Evolutionary conservation across 2,113 vertebrate genomes (phyloP).

Genomic region (Coptodon bakossiorum): DNA sequence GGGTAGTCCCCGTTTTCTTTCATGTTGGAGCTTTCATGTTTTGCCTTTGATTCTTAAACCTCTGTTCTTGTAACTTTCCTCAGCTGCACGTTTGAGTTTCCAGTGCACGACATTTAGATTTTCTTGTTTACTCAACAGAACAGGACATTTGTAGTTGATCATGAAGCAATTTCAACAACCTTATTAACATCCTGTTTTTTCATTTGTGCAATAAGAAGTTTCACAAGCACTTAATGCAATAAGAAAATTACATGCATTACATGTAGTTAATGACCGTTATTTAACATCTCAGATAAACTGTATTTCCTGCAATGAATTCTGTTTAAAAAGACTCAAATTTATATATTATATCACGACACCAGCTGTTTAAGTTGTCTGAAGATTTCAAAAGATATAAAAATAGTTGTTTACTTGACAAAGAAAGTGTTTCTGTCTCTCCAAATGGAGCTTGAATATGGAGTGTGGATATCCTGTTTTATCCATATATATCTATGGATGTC

Average conservation of each 20-base stretch:
- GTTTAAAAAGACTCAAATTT: neutral
- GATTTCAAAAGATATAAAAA: fast-evolving
- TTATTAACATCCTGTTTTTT: neutral
- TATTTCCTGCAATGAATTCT: neutral
- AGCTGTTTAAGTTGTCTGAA: neutral
- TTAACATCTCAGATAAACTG: neutral
- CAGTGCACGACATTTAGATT: neutral
- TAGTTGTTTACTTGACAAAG: neutral
- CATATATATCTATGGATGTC: neutral
- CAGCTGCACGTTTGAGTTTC: neutral
- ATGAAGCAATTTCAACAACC: neutral
- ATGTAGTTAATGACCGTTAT: neutral
- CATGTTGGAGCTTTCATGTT: neutral
- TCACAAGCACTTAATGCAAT: neutral
- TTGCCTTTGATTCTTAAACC: neutral
- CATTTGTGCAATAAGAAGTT: neutral
- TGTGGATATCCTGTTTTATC: neutral
- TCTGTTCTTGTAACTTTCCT: neutral
- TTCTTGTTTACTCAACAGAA: neutral
- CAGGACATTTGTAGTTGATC: neutral
- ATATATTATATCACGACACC: neutral
- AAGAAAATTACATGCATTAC: neutral
- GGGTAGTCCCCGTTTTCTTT: neutral
- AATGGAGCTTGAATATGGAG: neutral
- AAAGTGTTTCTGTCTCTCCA: neutral